A percentile compares a stretch with the other conserved stretches of the same genome.
Conservation (phyloP, 2,113 vertebrate species). For the Sciurus niger region DNA sequence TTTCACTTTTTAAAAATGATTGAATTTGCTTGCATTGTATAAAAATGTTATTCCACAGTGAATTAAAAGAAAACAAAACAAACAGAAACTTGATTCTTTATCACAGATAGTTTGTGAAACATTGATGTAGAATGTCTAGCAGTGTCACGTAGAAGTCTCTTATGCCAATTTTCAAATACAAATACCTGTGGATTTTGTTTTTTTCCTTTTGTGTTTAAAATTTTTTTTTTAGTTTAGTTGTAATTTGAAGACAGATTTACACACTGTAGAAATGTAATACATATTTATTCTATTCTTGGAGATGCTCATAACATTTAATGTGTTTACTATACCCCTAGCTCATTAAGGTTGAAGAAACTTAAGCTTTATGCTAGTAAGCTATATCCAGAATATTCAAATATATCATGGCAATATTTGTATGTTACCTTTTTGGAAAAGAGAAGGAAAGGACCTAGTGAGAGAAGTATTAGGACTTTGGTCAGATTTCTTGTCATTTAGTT, state of each 20-base stretch:
- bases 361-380: conserved; percentile 20
- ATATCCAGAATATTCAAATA: conserved; percentile 23
- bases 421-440: not conserved
- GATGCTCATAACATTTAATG: not conserved
- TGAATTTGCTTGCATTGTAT: not conserved
- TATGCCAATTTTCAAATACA: not conserved
- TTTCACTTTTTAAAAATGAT: conserved; percentile 5
- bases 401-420: not conserved
- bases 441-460: not conserved
- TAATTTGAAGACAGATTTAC: conserved; percentile 9
- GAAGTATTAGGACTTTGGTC: not conserved
- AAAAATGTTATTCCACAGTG: not conserved
- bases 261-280: not conserved
- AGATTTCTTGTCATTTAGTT: not conserved
- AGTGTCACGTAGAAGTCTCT: not conserved
- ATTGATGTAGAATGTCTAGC: too few species aligned
- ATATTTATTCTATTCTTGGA: conserved; percentile 48
- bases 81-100: too few species aligned
- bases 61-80: not conserved
- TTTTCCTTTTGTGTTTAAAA: conserved; percentile 1
- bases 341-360: not conserved
- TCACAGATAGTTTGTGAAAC: too few species aligned
- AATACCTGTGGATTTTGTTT: not conserved
- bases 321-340: not conserved
- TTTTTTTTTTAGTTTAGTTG: not conserved